Conservation (phyloP, 2,888 invertebrate genomes). For the Aphodius granarius region DNA sequence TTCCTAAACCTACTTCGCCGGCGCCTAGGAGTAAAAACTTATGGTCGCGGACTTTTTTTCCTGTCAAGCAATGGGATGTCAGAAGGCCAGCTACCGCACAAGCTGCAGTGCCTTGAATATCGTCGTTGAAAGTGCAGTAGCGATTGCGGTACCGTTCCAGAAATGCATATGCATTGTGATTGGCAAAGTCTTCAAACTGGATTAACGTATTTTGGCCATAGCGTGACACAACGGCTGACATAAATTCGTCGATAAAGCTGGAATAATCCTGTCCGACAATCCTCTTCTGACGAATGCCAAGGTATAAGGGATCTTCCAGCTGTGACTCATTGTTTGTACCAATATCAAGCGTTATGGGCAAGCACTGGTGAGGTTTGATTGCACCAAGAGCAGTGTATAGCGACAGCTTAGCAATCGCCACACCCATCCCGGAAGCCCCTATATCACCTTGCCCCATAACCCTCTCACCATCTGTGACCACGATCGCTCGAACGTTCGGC, state of each 20-base stretch:
- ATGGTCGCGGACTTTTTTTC: conserved; percentile 79
- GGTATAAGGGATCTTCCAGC: conserved; percentile 91
- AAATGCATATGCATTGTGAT: conserved; percentile 94
- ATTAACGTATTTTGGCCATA: conserved; percentile 85
- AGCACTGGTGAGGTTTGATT: conserved; percentile 93
- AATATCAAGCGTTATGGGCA: conserved; percentile 93
- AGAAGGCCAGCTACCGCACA: conserved; percentile 94
- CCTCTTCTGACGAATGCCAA: conserved; percentile 86
- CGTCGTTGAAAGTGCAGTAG: conserved; percentile 99
- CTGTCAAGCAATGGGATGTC: conserved; percentile 74
- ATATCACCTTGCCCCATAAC: conserved; percentile 96
- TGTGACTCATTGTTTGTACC: conserved; percentile 84
- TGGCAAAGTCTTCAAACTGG: conserved; percentile 92
- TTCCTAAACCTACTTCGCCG: conserved; percentile 60
- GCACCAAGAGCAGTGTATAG: conserved; percentile 96
- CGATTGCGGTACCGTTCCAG: conserved; percentile 86
- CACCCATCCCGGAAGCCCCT: conserved; percentile 97
- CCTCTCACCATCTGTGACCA: conserved; percentile 96
- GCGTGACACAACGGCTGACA: conserved; percentile 86
- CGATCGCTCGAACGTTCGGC: conserved; percentile 81
- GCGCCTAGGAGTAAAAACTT: conserved; percentile 86
- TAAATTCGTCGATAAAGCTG: conserved; percentile 94
- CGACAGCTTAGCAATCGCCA: conserved; percentile 95
- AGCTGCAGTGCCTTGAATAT: conserved; percentile 85
- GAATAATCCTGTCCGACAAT: conserved; percentile 86